A percentile compares a stretch with the other conserved stretches of the same genome.
Evolutionary conservation across 2,888 invertebrate species (phyloP).

Genomic region (Thysanoteuthis rhombus): DNA sequence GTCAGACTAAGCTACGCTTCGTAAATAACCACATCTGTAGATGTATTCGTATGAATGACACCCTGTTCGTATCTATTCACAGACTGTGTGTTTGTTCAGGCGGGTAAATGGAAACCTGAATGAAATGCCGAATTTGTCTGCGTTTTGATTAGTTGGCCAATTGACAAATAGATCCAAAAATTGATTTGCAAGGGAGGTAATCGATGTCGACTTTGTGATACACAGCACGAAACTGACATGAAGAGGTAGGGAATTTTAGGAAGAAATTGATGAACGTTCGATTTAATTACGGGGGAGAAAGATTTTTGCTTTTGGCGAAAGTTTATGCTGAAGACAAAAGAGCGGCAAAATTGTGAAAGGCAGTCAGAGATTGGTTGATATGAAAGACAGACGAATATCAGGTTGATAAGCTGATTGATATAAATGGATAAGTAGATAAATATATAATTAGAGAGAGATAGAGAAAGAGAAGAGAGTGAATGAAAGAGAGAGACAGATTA

Average conservation of each 20-base stretch:
- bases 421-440: background rate
- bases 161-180: slow-evolving; percentile 12
- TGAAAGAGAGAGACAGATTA: no score
- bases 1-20: no score
- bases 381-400: background rate
- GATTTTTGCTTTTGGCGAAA: background rate
- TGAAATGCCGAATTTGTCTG: background rate
- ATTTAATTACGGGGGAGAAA: background rate
- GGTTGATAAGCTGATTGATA: background rate
- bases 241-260: background rate
- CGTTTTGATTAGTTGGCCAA: background rate
- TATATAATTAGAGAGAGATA: background rate
- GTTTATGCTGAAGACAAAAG: background rate
- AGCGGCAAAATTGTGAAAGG: background rate
- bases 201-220: background rate
- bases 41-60: no score
- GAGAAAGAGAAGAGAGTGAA: no score
- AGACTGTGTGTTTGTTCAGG: background rate
- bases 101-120: background rate
- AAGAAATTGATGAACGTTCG: background rate
- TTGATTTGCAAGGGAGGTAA: background rate
- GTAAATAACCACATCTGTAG: no score
- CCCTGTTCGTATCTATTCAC: no score
- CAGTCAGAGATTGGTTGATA: background rate
- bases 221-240: background rate